Evolutionary conservation across 2,888 invertebrate genomes (phyloP), one percentile per base, ranked within the genome.

Genomic region (Terebella lapidaria): DNA sequence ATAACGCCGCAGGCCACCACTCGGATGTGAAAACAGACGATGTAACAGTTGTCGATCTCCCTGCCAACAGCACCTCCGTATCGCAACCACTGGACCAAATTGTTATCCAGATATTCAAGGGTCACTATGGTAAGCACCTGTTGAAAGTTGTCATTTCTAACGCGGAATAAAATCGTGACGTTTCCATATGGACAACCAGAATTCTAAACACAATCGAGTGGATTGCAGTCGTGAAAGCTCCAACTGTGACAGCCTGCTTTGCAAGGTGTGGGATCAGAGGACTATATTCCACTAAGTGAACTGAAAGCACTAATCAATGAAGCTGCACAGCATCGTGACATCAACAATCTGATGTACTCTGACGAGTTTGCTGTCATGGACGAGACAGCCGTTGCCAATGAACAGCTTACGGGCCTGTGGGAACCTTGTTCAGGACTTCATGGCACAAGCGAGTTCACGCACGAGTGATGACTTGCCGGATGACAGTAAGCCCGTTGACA

Each of bases 51-150:
- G 22, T 26, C 1, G 45, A 46, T 26, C 27, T 56, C 15, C 56
- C 56, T 5, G 26, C 56, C 3, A 56, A 46, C 47, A 56, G 4
- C 56, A 56, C 56, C 3, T 45, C 56, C 22, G n/a, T 24, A n/a
- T 20, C 18, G 18, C 56, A 56, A 47, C 56, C 56, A 20, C n/a
- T 46, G 25, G 27, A 56, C 47, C 46, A 45, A 27, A 47, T 4
- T 0, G 28, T 46, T 27, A 53, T 20, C 20, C 5, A 53, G 10
- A 26, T 20, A 20, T 49, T 20, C 49, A n/a, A 35, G 42, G 10
- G n/a, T 10, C 42, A 35, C 42, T 35, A 35, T n/a, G 10, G 42
- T 10, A 35, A 35, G n/a, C n/a, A n/a, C 10, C 10, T 35, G 42
- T n/a, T 35, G 42, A 10, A 15, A 15, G 42, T n/a, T 10, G n/a